phyloP scores from a whole-genome alignment of 2,113 vertebrate genomes.

The Sialia sialis region DNA sequence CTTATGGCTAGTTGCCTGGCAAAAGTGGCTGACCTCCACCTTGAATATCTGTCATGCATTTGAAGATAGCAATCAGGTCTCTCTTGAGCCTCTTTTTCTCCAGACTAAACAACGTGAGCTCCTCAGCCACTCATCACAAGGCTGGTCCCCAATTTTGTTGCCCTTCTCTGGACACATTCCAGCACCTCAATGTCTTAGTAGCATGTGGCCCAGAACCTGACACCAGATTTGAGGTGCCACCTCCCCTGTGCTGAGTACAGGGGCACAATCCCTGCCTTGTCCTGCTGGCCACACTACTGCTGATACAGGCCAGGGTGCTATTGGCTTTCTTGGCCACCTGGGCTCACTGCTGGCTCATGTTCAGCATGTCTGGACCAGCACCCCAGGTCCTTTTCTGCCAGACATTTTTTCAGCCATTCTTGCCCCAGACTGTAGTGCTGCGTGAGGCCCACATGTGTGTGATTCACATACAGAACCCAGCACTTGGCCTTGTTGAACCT shows the following conservation, averaged over 20 bases:
- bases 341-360: neutral
- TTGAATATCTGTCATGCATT: neutral
- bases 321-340: neutral
- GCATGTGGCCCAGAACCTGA: neutral
- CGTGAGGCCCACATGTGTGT: neutral
- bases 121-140: neutral
- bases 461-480: accelerated
- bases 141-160: neutral
- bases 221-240: accelerated
- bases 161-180: neutral
- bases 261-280: neutral
- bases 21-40: neutral
- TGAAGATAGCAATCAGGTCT: neutral
- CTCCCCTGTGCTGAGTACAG: neutral
- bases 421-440: neutral
- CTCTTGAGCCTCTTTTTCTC: neutral
- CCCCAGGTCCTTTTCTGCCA: accelerated
- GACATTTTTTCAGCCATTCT: neutral
- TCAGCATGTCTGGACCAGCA: accelerated
- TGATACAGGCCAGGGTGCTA: neutral
- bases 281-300: neutral
- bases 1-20: accelerated
- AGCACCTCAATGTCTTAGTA: neutral
- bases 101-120: neutral
- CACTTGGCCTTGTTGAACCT: neutral